Conservation (phyloP, 2,797 vertebrate genomes). For the Gallinago stenura region DNA sequence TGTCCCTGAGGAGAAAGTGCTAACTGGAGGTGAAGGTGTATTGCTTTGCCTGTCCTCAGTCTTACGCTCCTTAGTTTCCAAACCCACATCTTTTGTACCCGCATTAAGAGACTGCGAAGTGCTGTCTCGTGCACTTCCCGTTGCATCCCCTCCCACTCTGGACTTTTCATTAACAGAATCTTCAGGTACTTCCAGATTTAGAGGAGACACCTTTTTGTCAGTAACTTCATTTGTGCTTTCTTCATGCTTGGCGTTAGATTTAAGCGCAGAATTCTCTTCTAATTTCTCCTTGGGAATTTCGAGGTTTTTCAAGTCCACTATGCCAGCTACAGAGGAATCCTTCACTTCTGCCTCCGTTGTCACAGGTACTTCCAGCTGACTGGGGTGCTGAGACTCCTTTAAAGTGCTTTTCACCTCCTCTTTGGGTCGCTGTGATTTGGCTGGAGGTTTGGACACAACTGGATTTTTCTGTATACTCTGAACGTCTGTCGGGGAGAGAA, state of each 20-base stretch:
- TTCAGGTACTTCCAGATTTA: conserved; percentile 55
- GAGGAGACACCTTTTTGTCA: conserved; percentile 41
- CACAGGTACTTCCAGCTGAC: conserved; percentile 42
- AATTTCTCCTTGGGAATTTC: conserved; percentile 20
- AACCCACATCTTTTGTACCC: conserved; percentile 82
- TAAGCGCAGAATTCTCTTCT: conserved; percentile 56
- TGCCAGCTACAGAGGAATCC: conserved; percentile 32
- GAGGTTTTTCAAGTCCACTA: conserved; percentile 52
- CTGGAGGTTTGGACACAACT: conserved; percentile 92
- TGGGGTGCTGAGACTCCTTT: conserved; percentile 63
- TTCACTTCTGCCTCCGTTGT: conserved; percentile 63
- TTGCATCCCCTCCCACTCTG: background rate
- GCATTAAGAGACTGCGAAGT: conserved; percentile 68
- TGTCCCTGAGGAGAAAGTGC: conserved; percentile 97
- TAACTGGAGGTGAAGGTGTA: conserved; percentile 95
- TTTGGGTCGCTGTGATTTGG: conserved; percentile 88
- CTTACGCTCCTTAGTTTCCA: conserved; percentile 91
- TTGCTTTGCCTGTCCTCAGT: conserved; percentile 94
- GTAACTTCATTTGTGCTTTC: conserved; percentile 32
- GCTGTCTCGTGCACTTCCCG: background rate
- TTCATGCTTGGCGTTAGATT: conserved; percentile 43
- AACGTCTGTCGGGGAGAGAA: conserved; percentile 85
- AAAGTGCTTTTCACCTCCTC: conserved; percentile 79
- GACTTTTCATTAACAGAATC: conserved; percentile 34
- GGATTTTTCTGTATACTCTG: conserved; percentile 82